These are phyloP conservation scores for Decapterus maruadsi DNA, from an alignment of 2,797 vertebrate species.

Conservation along the genomic window DNA sequence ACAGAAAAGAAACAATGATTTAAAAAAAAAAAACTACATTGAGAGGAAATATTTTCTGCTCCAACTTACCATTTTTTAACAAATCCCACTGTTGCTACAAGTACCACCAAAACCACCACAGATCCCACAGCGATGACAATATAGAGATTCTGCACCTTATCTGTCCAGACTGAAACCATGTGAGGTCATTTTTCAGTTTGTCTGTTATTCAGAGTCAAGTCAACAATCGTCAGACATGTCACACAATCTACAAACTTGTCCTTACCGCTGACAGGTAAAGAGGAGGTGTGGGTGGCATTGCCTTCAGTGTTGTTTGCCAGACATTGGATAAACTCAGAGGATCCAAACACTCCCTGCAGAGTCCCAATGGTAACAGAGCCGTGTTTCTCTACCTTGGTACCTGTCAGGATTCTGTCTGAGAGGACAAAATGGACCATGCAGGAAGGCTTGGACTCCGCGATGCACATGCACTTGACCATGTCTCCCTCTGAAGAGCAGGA, in stretches of 20 bases:
- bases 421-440: slow-evolving; percentile 66
- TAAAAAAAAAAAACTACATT: no score
- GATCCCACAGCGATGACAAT: slow-evolving; percentile 43
- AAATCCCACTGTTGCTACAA: slow-evolving; percentile 47
- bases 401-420: slow-evolving; percentile 44
- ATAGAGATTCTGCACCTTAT: slow-evolving; percentile 29
- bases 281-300: slow-evolving; percentile 35
- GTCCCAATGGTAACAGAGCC: slow-evolving; percentile 59
- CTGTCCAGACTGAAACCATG: slow-evolving; percentile 63
- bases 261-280: slow-evolving; percentile 62
- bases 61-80: slow-evolving; percentile 69
- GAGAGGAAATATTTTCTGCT: no score
- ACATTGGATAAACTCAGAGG: slow-evolving; percentile 64
- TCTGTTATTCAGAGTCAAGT: not conserved
- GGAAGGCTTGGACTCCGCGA: slow-evolving; percentile 74
- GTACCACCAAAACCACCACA: slow-evolving; percentile 39
- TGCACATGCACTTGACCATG: slow-evolving; percentile 71
- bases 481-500: slow-evolving; percentile 65
- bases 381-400: slow-evolving; percentile 43
- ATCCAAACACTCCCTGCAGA: slow-evolving; percentile 32
- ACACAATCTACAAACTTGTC: not conserved
- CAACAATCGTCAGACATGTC: not conserved
- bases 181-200: not conserved
- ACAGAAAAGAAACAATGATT: no score
- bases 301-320: slow-evolving; percentile 75